These are phyloP conservation scores for Volucella zonaria DNA, from an alignment of 2,888 invertebrate genomes.

Conservation along the genomic window DNA sequence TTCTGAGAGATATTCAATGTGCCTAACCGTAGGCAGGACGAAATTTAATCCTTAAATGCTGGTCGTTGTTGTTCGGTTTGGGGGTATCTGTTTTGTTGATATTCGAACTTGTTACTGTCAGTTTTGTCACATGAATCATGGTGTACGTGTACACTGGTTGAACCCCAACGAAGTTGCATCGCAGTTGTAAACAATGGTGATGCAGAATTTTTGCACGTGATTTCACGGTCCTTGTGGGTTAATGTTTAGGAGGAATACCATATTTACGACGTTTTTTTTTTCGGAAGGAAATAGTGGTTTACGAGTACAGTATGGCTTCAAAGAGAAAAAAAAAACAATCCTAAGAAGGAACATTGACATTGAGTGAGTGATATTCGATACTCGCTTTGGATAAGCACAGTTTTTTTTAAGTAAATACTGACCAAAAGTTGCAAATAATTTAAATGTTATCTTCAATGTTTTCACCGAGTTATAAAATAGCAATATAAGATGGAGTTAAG, in stretches of 20 bases:
- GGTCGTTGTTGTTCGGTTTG: constrained; percentile 27
- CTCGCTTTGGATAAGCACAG: too few relatives aligned
- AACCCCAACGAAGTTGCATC: constrained; percentile 26
- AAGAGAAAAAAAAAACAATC: neutral
- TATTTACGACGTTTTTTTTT: constrained; percentile 29
- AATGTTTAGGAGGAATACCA: constrained; percentile 14
- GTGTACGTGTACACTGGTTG: neutral
- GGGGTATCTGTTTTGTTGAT: constrained; percentile 14
- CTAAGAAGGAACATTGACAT: too few relatives aligned
- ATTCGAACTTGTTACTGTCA: constrained; percentile 44
- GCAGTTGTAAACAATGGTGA: neutral
- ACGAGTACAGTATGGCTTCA: constrained; percentile 26
- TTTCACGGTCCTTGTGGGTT: constrained; percentile 16
- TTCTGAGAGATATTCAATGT: constrained; percentile 8
- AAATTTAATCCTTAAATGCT: constrained; percentile 55
- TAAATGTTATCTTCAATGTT: too few relatives aligned
- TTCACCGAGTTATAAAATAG: too few relatives aligned
- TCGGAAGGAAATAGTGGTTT: constrained; percentile 31
- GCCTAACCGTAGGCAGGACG: neutral
- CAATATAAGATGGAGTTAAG: too few relatives aligned
- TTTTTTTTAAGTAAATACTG: too few relatives aligned
- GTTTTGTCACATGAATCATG: constrained; percentile 17
- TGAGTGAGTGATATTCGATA: too few relatives aligned
- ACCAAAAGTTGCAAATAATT: too few relatives aligned
- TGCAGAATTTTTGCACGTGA: constrained; percentile 26